Evolutionary conservation across 2,888 invertebrate species (phyloP).

Genomic region (Ferrisia virgata): DNA sequence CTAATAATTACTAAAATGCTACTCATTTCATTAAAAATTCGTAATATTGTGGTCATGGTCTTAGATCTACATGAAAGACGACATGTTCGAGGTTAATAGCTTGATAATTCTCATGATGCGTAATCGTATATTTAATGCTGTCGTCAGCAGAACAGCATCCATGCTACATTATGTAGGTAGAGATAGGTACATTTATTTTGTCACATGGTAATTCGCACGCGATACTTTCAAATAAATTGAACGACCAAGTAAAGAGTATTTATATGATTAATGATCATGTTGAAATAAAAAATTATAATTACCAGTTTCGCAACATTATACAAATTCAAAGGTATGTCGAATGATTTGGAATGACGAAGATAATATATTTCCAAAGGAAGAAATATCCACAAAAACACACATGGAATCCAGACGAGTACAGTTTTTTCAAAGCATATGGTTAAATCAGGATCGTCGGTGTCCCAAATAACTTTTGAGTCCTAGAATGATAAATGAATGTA

Average conservation of each 20-base stretch:
- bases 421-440: constrained; percentile 91
- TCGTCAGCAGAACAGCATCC: neutral
- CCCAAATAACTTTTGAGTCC: constrained; percentile 75
- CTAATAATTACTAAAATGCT: too few species aligned
- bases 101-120: neutral
- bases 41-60: too few species aligned
- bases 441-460: constrained; percentile 77
- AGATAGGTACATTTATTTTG: too few species aligned
- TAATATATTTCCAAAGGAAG: constrained; percentile 73
- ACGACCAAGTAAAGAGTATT: too few species aligned
- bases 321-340: constrained; percentile 70
- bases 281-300: constrained; percentile 49
- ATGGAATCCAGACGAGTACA: constrained; percentile 83
- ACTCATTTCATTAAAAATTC: too few species aligned
- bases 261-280: too few species aligned
- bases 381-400: constrained; percentile 75
- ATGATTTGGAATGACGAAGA: constrained; percentile 70
- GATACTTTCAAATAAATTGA: too few species aligned
- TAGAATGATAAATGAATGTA: constrained; percentile 58
- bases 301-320: constrained; percentile 69
- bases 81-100: neutral
- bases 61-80: neutral
- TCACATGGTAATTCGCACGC: too few species aligned
- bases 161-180: too few species aligned
- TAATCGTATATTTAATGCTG: neutral